These are phyloP conservation scores for Limonius californicus DNA, from an alignment of 1,140 invertebrate genomes.

Conservation along the genomic window DNA sequence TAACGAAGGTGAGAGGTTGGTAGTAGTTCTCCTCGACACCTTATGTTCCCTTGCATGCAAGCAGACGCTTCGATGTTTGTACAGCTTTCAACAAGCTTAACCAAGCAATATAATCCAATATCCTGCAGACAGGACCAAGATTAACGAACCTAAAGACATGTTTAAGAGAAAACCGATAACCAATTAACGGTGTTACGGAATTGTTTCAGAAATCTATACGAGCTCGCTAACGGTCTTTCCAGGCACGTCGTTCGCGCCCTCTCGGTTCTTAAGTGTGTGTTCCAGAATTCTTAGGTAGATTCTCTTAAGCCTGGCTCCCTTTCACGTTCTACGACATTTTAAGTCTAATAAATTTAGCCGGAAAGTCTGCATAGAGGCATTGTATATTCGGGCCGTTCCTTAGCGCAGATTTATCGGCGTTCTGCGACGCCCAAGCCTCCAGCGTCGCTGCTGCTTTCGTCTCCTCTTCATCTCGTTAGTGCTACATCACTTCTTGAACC, in stretches of 20 bases:
- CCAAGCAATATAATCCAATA: conserved; percentile 14
- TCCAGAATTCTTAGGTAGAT: conserved; percentile 1
- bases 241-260: neutral
- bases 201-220: conserved; percentile 7
- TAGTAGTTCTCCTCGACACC: no score
- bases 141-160: conserved; percentile 12
- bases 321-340: neutral
- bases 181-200: conserved; percentile 7
- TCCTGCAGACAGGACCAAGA: conserved; percentile 4
- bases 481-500: conserved; percentile 28
- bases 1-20: no score
- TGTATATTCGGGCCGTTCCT: conserved; percentile 26
- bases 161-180: conserved; percentile 14
- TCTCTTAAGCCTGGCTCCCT: neutral
- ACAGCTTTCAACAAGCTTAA: conserved; percentile 6
- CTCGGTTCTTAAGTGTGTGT: neutral
- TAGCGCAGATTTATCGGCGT: conserved; percentile 26
- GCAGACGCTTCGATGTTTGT: conserved; percentile 1
- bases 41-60: no score
- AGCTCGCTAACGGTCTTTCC: neutral
- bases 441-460: conserved; percentile 21
- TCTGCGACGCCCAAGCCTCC: conserved; percentile 22
- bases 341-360: conserved; percentile 23
- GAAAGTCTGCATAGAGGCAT: conserved; percentile 25
- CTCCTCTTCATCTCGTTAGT: conserved; percentile 28